Evolutionary conservation across 2,113 vertebrate species (phyloP).

Genomic region (Glaucidium brasilianum): DNA sequence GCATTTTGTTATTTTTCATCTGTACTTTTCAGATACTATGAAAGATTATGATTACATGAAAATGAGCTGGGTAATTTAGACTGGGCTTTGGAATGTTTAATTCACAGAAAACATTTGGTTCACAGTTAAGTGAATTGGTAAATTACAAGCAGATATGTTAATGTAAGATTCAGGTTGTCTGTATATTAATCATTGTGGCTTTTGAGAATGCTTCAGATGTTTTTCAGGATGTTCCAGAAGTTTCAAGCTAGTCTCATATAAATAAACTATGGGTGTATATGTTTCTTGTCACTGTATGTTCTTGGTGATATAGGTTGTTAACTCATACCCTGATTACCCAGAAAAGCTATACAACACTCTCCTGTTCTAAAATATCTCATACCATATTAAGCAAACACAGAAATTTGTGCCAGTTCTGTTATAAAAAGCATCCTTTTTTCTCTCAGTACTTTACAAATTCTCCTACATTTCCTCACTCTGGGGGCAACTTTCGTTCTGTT

Average conservation of each 20-base stretch:
- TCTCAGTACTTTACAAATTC: neutral
- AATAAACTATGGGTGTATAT: neutral
- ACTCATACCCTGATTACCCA: neutral
- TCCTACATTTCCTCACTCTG: neutral
- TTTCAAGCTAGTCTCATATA: neutral
- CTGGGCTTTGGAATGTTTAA: neutral
- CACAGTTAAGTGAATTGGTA: neutral
- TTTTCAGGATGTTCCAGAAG: neutral
- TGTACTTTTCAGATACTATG: neutral
- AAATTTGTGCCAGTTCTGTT: neutral
- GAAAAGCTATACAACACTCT: neutral
- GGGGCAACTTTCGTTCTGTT: neutral
- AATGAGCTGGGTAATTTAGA: neutral
- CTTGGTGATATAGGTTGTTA: neutral
- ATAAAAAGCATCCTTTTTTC: neutral
- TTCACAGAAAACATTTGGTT: neutral
- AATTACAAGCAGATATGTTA: neutral
- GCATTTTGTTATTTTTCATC: neutral
- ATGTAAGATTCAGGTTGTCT: neutral
- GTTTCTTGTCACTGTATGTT: neutral
- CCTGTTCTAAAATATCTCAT: neutral
- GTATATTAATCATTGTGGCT: neutral
- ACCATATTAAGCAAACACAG: neutral
- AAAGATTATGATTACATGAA: accelerated
- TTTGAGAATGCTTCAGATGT: neutral